Conservation (phyloP, 2,797 vertebrate species). For the Sciaenops ocellatus region DNA sequence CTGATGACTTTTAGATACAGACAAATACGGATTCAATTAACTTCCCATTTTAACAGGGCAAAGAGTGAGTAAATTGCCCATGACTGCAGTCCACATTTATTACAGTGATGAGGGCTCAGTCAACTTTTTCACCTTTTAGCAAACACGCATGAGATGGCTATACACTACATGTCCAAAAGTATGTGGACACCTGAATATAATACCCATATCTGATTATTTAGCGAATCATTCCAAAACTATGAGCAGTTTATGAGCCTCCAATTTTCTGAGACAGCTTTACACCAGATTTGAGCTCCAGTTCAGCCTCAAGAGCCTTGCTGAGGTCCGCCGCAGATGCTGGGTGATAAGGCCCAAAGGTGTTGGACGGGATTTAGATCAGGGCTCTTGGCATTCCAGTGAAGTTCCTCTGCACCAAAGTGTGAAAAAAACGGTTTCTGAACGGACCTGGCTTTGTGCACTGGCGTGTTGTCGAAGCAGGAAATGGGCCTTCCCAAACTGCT, state of each 20-base stretch:
- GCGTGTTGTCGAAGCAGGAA: neutral
- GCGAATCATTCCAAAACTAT: neutral
- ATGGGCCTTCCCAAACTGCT: neutral
- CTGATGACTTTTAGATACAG: slow-evolving; percentile 21
- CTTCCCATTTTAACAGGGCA: slow-evolving; percentile 9
- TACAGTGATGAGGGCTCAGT: neutral
- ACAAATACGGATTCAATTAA: slow-evolving; percentile 32
- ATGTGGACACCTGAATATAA: neutral
- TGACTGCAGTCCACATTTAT: slow-evolving; percentile 21
- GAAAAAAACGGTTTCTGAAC: neutral
- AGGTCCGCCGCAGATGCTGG: neutral
- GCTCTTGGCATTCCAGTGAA: neutral
- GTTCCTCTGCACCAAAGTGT: neutral
- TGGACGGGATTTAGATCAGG: neutral
- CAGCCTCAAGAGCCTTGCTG: neutral
- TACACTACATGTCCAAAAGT: neutral
- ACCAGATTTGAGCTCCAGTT: neutral
- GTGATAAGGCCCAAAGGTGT: neutral
- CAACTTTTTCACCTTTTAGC: slow-evolving; percentile 7
- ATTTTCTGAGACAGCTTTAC: neutral
- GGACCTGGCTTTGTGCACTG: neutral
- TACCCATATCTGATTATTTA: neutral
- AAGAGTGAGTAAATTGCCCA: slow-evolving; percentile 1
- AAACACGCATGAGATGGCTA: neutral
- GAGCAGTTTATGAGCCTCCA: neutral